phyloP scores from a whole-genome alignment of 1,140 invertebrate genomes.

The Drosophila ogumai region DNA sequence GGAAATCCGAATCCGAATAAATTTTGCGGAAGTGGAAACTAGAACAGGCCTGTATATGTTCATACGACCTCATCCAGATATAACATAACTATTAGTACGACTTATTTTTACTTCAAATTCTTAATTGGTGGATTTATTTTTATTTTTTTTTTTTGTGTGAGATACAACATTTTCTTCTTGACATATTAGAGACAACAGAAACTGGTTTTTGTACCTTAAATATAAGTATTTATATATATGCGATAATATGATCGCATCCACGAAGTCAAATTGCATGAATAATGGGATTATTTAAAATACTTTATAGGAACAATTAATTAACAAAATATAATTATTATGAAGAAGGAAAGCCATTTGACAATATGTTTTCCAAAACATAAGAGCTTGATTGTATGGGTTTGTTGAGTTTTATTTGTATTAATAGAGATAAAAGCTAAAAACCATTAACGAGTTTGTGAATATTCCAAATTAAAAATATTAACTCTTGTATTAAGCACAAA shows the following conservation, averaged over 20 bases:
- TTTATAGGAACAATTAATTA: constrained; percentile 34
- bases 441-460: neutral
- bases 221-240: constrained; percentile 8
- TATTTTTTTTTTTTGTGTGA: neutral
- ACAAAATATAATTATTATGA: constrained; percentile 4
- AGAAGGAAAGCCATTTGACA: neutral
- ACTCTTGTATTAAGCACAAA: neutral
- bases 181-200: neutral
- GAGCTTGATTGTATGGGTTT: neutral
- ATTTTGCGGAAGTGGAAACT: no score
- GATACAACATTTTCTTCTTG: neutral
- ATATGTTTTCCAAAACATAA: neutral
- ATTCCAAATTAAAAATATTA: neutral
- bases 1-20: no score
- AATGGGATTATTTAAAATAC: constrained; percentile 1
- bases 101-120: no score
- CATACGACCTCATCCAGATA: no score
- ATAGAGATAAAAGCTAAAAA: neutral
- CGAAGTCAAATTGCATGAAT: neutral
- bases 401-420: neutral
- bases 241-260: neutral
- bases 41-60: no score
- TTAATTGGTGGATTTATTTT: neutral
- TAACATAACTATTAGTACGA: no score
- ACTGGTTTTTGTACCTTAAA: neutral